These are phyloP conservation scores for Huso huso DNA, from an alignment of 2,797 vertebrate genomes.

Conservation along the genomic window DNA sequence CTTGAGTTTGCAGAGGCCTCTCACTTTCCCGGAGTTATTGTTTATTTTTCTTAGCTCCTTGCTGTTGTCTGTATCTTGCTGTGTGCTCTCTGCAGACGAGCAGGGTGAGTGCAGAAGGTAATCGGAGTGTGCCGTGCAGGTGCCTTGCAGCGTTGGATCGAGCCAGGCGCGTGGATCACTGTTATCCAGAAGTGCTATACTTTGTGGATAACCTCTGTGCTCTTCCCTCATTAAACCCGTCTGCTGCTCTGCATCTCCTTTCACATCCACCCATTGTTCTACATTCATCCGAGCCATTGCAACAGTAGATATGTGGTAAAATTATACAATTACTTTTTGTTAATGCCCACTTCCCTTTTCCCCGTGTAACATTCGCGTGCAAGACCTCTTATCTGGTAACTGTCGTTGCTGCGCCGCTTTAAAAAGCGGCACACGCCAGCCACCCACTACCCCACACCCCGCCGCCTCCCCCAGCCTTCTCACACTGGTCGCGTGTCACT, in stretches of 20 bases:
- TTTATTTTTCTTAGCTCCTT: constrained; percentile 46
- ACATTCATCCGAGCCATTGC: constrained; percentile 50
- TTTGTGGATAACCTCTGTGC: constrained; percentile 46
- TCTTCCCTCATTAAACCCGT: constrained; percentile 40
- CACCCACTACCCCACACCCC: constrained; percentile 34
- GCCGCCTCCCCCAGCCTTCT: constrained; percentile 55
- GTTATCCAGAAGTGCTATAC: constrained; percentile 67
- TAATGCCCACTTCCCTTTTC: constrained; percentile 23
- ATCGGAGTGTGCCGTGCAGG: constrained; percentile 71
- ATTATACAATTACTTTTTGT: constrained; percentile 6
- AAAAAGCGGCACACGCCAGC: constrained; percentile 95
- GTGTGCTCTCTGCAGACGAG: constrained; percentile 41
- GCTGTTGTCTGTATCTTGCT: constrained; percentile 34
- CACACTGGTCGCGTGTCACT: constrained; percentile 79
- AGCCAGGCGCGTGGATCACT: constrained; percentile 82
- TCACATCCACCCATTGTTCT: constrained; percentile 49
- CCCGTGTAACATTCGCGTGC: constrained; percentile 62
- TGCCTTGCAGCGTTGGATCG: constrained; percentile 63
- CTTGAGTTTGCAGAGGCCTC: constrained; percentile 59
- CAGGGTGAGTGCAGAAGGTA: constrained; percentile 70
- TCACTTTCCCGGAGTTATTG: constrained; percentile 50
- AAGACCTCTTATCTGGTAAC: constrained; percentile 73
- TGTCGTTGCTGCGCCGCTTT: constrained; percentile 75
- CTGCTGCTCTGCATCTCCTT: constrained; percentile 27
- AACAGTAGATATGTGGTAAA: constrained; percentile 14